Conservation (phyloP, 2,113 vertebrate species). For the Scomber scombrus region DNA sequence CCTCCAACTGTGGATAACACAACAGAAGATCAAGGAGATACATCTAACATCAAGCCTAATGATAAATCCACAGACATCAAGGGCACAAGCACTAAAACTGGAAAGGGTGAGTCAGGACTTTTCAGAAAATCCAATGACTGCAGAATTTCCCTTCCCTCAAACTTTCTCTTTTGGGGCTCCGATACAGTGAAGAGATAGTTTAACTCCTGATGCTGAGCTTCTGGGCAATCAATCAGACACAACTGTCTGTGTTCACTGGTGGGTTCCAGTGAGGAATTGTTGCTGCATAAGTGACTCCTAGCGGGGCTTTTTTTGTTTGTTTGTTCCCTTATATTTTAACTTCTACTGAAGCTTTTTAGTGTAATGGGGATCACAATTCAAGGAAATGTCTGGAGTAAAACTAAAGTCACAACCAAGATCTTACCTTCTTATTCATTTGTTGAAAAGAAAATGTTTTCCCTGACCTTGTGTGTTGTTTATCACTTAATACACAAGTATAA, state of each 20-base stretch:
- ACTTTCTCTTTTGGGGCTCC: too few species aligned
- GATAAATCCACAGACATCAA: not conserved
- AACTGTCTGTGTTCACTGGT: too few species aligned
- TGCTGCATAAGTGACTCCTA: too few species aligned
- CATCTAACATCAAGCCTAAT: not conserved
- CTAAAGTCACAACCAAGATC: not conserved
- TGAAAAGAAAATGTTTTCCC: not conserved
- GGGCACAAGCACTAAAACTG: not conserved
- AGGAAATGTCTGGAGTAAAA: not conserved
- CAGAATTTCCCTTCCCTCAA: too few species aligned
- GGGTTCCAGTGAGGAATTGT: too few species aligned
- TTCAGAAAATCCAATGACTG: too few species aligned
- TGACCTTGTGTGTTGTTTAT: not conserved
- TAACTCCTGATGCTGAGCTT: too few species aligned
- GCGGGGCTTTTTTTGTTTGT: too few species aligned
- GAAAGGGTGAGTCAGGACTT: not conserved
- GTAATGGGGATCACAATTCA: not conserved
- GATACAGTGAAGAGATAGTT: too few species aligned
- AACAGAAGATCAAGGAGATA: not conserved
- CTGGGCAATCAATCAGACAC: too few species aligned
- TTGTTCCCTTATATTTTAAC: not conserved
- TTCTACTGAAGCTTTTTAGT: not conserved
- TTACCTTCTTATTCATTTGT: too few species aligned
- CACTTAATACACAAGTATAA: not conserved
- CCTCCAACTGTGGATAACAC: not conserved